Percentiles rank a stretch among this genome's conserved stretches.
phyloP scores from a whole-genome alignment of 2,797 vertebrate species.

The Chelon auratus region DNA sequence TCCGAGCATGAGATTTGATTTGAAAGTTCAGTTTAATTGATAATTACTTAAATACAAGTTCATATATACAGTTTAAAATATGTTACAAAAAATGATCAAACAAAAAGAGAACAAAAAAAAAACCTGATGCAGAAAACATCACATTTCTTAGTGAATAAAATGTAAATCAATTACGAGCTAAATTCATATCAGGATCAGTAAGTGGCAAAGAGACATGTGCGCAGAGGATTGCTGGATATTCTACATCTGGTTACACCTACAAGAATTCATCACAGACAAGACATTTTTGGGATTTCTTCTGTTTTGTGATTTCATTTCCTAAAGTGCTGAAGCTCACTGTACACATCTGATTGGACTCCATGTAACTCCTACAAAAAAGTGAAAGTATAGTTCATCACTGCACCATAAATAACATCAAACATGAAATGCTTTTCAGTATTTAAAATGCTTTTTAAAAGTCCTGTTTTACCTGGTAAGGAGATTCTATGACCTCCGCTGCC shows the following conservation, averaged over 20 bases:
- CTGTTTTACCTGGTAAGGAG: slow-evolving; percentile 84
- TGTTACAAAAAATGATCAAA: slow-evolving; percentile 9
- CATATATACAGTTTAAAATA: slow-evolving; percentile 25
- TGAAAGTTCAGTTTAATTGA: slow-evolving; percentile 47
- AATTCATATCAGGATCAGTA: neutral
- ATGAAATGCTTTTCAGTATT: neutral
- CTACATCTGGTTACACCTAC: neutral
- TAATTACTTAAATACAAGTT: slow-evolving; percentile 34
- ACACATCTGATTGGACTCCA: slow-evolving; percentile 85
- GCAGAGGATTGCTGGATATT: neutral
- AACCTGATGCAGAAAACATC: slow-evolving; percentile 3
- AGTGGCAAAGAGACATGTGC: neutral
- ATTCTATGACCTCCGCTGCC: slow-evolving; percentile 78
- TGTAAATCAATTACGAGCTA: slow-evolving; percentile 11
- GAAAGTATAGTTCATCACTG: slow-evolving; percentile 15
- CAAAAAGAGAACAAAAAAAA: neutral
- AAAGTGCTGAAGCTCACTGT: slow-evolving; percentile 84
- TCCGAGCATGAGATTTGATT: neutral
- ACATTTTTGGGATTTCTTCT: neutral
- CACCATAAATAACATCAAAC: neutral
- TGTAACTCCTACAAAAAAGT: slow-evolving; percentile 81
- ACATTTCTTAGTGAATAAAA: slow-evolving; percentile 17
- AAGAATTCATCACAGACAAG: slow-evolving; percentile 10
- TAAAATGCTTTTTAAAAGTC: too few species aligned
- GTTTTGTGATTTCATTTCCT: slow-evolving; percentile 70